A percentile compares a stretch with the other conserved stretches of the same genome.
These are phyloP conservation scores for Dendropsophus ebraccatus DNA, from an alignment of 2,113 vertebrate genomes.

Conservation along the genomic window DNA sequence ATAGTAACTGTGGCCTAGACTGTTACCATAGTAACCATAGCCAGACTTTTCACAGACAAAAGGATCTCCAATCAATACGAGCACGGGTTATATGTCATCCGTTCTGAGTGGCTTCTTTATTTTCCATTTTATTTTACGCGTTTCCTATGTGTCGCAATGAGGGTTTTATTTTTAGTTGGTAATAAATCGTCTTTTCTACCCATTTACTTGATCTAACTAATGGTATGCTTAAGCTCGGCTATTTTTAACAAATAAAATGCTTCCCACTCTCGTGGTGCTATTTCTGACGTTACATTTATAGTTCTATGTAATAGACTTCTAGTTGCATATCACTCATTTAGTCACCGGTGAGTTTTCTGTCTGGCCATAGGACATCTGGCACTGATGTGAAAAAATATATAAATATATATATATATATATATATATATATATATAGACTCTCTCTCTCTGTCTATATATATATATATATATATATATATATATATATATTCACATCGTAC, in stretches of 20 bases:
- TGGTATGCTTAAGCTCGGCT: conserved; percentile 12
- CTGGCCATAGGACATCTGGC: conserved; percentile 25
- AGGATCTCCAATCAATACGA: conserved; percentile 35
- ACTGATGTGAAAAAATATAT: conserved; percentile 13
- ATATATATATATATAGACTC: no score
- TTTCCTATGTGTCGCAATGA: background rate
- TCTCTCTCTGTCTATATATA: no score
- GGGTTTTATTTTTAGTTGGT: background rate
- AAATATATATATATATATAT: no score
- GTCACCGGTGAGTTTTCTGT: conserved; percentile 7
- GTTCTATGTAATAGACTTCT: background rate
- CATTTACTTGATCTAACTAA: background rate
- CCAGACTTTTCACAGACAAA: conserved; percentile 32
- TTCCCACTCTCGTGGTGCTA: background rate
- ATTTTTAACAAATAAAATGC: conserved; percentile 9
- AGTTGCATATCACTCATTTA: conserved; percentile 12
- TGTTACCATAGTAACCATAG: conserved; percentile 35
- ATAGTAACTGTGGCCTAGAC: conserved; percentile 42
- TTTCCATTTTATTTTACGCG: background rate
- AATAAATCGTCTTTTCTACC: background rate
- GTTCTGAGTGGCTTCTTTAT: background rate
- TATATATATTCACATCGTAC: no score
- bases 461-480: no score
- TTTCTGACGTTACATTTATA: conserved; percentile 19
- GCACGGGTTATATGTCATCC: conserved; percentile 5